Base-by-base conservation (phyloP, 2,113 vertebrate genomes). In the Oreocharis arfaki region DNA sequence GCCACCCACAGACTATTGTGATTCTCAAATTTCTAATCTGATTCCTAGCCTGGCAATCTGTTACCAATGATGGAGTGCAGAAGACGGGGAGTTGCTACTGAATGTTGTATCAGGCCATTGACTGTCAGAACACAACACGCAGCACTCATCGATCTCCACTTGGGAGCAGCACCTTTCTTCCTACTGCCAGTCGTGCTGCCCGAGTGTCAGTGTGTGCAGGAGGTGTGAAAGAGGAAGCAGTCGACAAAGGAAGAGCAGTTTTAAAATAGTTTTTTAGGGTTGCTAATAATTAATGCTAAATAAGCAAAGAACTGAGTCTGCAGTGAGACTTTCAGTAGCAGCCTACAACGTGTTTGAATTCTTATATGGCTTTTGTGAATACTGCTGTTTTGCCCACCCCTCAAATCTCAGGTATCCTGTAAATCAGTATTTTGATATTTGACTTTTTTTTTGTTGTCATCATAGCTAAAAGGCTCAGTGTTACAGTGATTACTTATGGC, bases 101-200 rank as follows among this genome's bases (percentile, higher is more conserved):
- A 49, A 30, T 39, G 39, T 59, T 88, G 30, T 44, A 11, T 88
- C 44, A 21, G 68, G 79, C 47, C 56, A 18, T 4, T 67, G 56
- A 79, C 56, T 82, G 71, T 47, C 57, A 63, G 81, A 81, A 33
- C 3, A 32, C 32, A 92, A 68, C 69, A 47, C 5, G 28, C 90
- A 96, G 92, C 85, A 32, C 60, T 65, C 7, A 0, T 26, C 35
- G 41, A 52, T 78, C 83, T 96, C 96, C 90, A 42, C 96, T 94
- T 92, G 96, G 88, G 96, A 97, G 96, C 88, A 94, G 93, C 95
- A 95, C 65, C 93, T 87, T 79, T 68, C 90, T 93, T 89, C 63
- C 35, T 70, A 27, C 55, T 9, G 50, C 79, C 70, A 21, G 89
- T 68, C 2, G 2, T 28, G 44, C 76, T 53, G 46, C 8, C 80